Evolutionary conservation across 2,888 invertebrate genomes (phyloP).

Genomic region (Oxycera nigricornis): DNA sequence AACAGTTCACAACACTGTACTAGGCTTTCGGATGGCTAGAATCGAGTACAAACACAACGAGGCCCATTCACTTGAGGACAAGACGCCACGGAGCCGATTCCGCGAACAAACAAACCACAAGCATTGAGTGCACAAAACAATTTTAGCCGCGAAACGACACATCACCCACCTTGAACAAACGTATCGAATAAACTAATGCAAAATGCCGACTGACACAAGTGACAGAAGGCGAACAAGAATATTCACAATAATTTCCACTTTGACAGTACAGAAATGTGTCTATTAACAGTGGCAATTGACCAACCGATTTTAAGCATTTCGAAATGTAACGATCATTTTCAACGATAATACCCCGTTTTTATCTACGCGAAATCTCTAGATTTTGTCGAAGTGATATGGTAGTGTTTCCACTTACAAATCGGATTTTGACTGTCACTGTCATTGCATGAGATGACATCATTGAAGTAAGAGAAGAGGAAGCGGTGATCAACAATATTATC

Average conservation of each 20-base stretch:
- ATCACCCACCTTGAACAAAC: background rate
- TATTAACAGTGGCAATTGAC: no score
- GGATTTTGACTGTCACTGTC: no score
- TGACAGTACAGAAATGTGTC: no score
- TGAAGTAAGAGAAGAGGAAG: no score
- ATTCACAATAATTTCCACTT: background rate
- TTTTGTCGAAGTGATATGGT: no score
- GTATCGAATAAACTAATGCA: background rate
- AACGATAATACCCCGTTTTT: no score
- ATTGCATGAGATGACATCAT: no score
- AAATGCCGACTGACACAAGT: background rate
- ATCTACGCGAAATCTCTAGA: no score
- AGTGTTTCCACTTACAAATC: no score
- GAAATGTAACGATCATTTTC: no score
- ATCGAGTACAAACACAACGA: background rate
- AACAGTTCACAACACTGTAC: constrained; percentile 11
- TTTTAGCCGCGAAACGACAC: background rate
- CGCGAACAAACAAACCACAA: background rate
- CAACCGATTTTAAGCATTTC: no score
- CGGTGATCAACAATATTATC: no score
- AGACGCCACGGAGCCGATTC: background rate
- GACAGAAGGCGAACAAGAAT: background rate
- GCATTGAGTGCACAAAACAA: background rate
- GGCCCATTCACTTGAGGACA: background rate
- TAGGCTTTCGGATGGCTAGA: background rate